Evolutionary conservation across 2,888 invertebrate genomes (phyloP), one percentile per base, ranked within the genome.

Genomic region (Syrphus vitripennis): DNA sequence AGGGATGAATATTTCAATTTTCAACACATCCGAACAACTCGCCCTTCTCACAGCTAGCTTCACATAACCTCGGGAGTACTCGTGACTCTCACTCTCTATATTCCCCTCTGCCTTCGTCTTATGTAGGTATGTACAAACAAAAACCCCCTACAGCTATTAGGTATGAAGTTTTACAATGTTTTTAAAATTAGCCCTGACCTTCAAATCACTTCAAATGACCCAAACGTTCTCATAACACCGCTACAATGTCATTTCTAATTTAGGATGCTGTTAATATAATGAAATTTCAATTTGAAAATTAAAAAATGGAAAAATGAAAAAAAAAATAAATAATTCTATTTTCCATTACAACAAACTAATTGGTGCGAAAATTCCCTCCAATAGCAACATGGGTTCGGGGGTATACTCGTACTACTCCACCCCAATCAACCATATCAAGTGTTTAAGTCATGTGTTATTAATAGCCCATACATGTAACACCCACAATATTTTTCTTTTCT

Each of bases 401-500:
- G 53, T 21, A 75, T 80, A 21, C 4, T 9, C 12, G 12, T 48
- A 26, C 26, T 50, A 86, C 86, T 86, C 86, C 86, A 86, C 86
- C 86, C 86, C 82, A 40, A 31, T 86, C 70, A 69, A 70, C 53
- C 40, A 61, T 78, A 82, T 82, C 77, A 86, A 82, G 86, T 82
- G 86, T 82, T 86, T 86, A 82, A 86, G 82, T 86, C 86, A 82
- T 86, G 82, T 82, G 86, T 82, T 86, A 86, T 86, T 82, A 86
- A 86, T 86, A 86, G 86, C 86, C 81, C 86, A 86, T 86, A 82
- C 86, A 65, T 86, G 86, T 86, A 86, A 86, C 86, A 86, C 86
- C 86, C 86, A 86, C 86, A 82, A 86, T 72, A 42, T 55, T 42
- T 57, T 70, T 70, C 70, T 74, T 72, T 82, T 78, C 61, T 70